Evolutionary conservation across 2,888 invertebrate species (phyloP), one percentile per base, ranked within the genome.

Genomic region (Agrochola circellaris): DNA sequence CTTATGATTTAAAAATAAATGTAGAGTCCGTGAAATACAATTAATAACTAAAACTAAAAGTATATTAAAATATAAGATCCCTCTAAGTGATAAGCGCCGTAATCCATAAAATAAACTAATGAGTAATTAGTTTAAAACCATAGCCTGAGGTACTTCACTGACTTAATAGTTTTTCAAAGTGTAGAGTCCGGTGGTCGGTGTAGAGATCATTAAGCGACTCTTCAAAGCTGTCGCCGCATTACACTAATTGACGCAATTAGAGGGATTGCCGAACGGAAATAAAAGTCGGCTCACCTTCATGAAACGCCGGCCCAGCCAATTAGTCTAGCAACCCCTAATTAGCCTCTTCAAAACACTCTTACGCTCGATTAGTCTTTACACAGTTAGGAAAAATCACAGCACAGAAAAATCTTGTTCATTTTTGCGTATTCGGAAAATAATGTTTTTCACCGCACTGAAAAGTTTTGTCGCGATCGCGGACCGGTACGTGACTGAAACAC

Each of bases 241-340:
- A 96, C 95, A 95, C 96, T 96, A 96, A 96, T 96, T 96, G 96
- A 95, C 93, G 95, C 96, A 96, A 96, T 96, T 96, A 96, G 96
- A 96, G 96, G 95, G 95, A 96, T 96, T 96, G 95, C 95, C 94
- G 95, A 96, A 96, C 96, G 96, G 96, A 96, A 96, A 96, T 96
- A 96, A 96, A 96, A 96, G 95, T 95, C 95, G 93, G 93, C 96
- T 96, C 95, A 96, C 96, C 96, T 96, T 96, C 96, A 96, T 96
- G 95, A 95, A 96, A 95, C 95, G 95, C 95, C 95, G 95, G 95
- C 93, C 93, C 93, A 92, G 94, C 95, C 96, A 96, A 96, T 96
- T 96, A 96, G 96, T 93, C 94, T 94, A 94, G 93, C 92, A 91
- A 93, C 94, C 94, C 90, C 94, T 95, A 96, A 96, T 96, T 96